Percentiles rank a stretch among this genome's conserved stretches.
Conservation (phyloP, 2,888 invertebrate genomes). For the Eudiplozoon nipponicum region DNA sequence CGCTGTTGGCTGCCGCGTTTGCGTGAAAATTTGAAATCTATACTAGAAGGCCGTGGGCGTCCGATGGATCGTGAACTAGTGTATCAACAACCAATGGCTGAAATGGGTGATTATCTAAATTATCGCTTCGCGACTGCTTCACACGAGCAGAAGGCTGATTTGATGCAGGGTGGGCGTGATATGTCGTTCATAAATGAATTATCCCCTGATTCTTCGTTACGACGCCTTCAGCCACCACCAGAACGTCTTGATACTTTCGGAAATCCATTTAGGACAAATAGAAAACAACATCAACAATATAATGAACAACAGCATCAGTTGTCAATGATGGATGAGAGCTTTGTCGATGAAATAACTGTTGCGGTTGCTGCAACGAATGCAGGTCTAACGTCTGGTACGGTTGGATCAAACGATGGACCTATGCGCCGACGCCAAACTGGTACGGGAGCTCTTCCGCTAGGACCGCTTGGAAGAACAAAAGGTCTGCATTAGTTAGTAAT, state of each 20-base stretch:
- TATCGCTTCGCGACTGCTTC: conserved; percentile 3
- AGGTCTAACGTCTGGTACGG: no score
- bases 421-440: no score
- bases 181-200: no score
- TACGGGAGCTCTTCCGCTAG: no score
- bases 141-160: no score
- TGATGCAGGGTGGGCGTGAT: no score
- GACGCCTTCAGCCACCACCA: conserved; percentile 11
- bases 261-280: conserved; percentile 12
- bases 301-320: background rate
- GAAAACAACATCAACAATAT: conserved; percentile 2
- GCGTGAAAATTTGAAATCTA: conserved; percentile 6
- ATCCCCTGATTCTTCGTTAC: conserved; percentile 1
- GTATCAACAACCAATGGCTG: conserved; percentile 11
- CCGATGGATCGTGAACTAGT: conserved; percentile 5
- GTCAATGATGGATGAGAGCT: conserved; percentile 12
- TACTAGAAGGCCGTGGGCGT: conserved; percentile 2
- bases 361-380: no score
- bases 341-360: conserved; percentile 9
- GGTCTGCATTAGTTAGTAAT: no score
- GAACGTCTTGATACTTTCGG: conserved; percentile 13
- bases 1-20: conserved; percentile 8
- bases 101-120: conserved; percentile 14
- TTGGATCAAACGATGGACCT: no score
- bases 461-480: no score